phyloP scores from a whole-genome alignment of 2,113 vertebrate genomes.

The Carettochelys insculpta region DNA sequence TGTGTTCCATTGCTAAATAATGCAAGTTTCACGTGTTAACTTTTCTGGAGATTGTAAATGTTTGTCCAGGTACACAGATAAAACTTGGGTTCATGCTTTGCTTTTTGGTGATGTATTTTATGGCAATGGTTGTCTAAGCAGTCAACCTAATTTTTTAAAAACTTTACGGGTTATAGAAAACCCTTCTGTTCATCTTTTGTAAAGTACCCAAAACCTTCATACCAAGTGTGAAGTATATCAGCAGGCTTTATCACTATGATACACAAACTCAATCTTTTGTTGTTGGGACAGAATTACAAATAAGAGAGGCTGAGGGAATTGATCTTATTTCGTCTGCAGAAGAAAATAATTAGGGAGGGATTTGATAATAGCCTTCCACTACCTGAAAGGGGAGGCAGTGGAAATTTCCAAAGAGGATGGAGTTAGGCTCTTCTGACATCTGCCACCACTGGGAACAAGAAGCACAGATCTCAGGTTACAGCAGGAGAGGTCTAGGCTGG shows the following conservation, averaged over 20 bases:
- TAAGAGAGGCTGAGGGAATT: no score
- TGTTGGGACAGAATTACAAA: neutral
- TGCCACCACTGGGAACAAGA: no score
- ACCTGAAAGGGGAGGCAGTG: no score
- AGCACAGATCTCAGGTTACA: no score
- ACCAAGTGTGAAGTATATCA: neutral
- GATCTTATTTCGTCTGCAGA: no score
- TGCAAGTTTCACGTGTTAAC: neutral
- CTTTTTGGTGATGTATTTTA: neutral
- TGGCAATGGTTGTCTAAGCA: neutral
- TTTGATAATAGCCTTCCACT: no score
- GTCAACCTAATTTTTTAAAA: neutral
- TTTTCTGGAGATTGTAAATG: neutral
- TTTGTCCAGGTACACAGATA: neutral
- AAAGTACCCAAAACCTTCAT: neutral
- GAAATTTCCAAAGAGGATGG: no score
- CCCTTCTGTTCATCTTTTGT: neutral
- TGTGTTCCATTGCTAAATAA: neutral
- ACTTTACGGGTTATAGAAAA: neutral
- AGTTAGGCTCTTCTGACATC: no score
- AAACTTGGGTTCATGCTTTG: slow-evolving; percentile 24
- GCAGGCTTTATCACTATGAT: neutral
- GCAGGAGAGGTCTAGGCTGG: no score
- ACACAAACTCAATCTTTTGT: neutral
- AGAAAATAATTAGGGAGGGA: no score